phyloP scores from a whole-genome alignment of 2,113 vertebrate genomes.

The Sciurus niger region DNA sequence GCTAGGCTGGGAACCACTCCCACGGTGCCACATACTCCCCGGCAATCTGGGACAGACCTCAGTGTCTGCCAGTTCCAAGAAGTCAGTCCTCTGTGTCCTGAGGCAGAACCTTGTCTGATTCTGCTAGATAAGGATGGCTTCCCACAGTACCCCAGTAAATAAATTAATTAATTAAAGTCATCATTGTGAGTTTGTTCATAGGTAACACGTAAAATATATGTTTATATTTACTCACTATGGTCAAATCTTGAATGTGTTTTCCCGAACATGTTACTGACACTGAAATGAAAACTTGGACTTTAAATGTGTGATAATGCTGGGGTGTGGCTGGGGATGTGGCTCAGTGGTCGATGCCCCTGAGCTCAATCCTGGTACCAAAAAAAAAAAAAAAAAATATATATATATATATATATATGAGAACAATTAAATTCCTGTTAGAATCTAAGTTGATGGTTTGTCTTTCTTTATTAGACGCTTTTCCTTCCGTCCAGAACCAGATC shows the following conservation, averaged over 20 bases:
- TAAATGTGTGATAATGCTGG: not conserved
- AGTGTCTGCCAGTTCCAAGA: no score
- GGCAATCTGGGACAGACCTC: no score
- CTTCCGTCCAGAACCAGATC: conserved; percentile 92
- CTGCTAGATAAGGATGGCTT: no score
- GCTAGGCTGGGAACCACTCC: no score
- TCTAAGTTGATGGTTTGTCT: conserved; percentile 70
- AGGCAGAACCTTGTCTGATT: no score
- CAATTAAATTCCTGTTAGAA: not conserved
- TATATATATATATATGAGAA: not conserved
- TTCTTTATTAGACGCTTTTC: conserved; percentile 93
- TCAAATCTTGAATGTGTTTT: conserved; percentile 4
- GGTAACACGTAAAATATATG: not conserved
- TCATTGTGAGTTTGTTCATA: not conserved
- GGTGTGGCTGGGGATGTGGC: no score
- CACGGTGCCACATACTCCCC: no score
- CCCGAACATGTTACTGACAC: not conserved
- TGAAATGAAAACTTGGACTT: conserved; percentile 44
- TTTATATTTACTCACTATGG: not conserved
- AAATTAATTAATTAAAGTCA: not conserved
- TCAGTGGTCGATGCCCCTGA: no score
- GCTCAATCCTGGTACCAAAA: no score
- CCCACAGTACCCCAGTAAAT: no score
- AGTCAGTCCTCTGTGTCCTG: no score
- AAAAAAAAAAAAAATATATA: not conserved